A percentile compares a stretch with the other conserved stretches of the same genome.
phyloP scores from a whole-genome alignment of 2,888 invertebrate genomes.

The Creontiades dilutus region DNA sequence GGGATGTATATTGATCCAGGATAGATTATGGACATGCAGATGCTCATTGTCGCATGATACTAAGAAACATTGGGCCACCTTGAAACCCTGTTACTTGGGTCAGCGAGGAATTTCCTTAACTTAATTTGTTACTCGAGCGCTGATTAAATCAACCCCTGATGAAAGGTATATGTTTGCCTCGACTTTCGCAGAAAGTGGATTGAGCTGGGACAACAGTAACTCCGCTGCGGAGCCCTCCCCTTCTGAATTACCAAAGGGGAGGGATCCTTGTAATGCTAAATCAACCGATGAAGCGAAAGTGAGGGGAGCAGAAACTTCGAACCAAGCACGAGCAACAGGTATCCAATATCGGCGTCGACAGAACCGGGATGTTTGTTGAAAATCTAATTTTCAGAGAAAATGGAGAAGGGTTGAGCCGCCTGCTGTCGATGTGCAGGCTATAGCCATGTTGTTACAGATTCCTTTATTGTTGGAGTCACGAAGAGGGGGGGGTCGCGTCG shows the following conservation, averaged over 20 bases:
- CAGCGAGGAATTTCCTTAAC: neutral
- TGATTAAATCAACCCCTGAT: slow-evolving; percentile 23
- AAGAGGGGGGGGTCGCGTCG: neutral
- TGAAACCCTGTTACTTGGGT: neutral
- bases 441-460: slow-evolving; percentile 25
- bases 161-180: slow-evolving; percentile 32
- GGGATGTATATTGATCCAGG: no score
- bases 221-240: neutral
- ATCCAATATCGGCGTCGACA: slow-evolving; percentile 54
- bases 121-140: neutral
- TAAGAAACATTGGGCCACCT: neutral
- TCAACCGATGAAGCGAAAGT: slow-evolving; percentile 55
- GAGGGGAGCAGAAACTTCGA: slow-evolving; percentile 49
- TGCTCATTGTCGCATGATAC: no score
- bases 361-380: slow-evolving; percentile 56
- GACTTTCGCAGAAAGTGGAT: slow-evolving; percentile 1
- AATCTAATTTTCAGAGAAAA: slow-evolving; percentile 55
- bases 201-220: slow-evolving; percentile 19
- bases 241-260: neutral
- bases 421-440: neutral
- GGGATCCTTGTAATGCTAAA: slow-evolving; percentile 59
- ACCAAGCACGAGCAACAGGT: slow-evolving; percentile 49
- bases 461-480: neutral
- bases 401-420: neutral
- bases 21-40: no score